Percentiles rank a stretch among this genome's conserved stretches.
Conservation (phyloP, 2,113 vertebrate species). For the Spizaetus ornatus region DNA sequence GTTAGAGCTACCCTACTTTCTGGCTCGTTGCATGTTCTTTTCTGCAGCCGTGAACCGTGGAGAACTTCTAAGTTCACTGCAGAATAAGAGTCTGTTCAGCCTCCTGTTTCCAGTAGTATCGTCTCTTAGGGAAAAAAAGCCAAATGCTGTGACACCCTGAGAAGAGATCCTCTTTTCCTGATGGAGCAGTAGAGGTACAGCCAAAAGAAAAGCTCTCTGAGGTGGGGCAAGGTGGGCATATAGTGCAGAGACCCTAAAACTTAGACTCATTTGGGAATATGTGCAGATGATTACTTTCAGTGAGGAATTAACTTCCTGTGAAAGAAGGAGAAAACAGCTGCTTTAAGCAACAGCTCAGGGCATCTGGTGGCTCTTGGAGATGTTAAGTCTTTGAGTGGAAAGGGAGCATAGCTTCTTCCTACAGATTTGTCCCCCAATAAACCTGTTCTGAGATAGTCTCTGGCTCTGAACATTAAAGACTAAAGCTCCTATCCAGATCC, state of each 20-base stretch:
- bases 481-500: background rate
- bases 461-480: background rate
- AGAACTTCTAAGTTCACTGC: background rate
- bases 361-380: background rate
- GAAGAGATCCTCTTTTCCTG: background rate
- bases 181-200: background rate
- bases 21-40: background rate
- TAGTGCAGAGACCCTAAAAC: background rate
- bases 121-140: background rate
- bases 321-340: background rate
- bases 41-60: background rate
- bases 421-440: background rate
- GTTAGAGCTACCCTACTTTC: background rate
- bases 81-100: background rate
- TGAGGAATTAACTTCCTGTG: background rate
- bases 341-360: background rate
- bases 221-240: background rate
- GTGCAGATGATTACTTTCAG: background rate
- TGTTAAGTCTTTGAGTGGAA: background rate
- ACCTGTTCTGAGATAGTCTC: background rate
- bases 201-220: background rate
- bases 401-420: background rate
- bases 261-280: background rate
- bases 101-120: background rate
- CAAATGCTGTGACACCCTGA: background rate